Base-by-base conservation (phyloP, 2,113 vertebrate genomes). In the Daubentonia madagascariensis region DNA sequence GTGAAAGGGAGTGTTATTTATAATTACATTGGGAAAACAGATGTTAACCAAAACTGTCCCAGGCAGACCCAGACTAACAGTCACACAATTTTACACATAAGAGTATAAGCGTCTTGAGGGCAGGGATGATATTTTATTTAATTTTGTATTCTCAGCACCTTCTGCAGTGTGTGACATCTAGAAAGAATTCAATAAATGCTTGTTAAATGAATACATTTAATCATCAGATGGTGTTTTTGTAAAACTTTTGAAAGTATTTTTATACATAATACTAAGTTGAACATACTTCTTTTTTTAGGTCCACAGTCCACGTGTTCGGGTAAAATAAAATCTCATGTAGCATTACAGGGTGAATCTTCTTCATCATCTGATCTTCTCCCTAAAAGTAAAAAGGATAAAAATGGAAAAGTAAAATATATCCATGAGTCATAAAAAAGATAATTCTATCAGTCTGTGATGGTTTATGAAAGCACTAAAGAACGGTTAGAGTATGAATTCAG, bases 361-460 rank as follows among this genome's bases (percentile, higher is more conserved):
- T 81, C 35, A 40, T 67, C 88, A 85, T 97, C 68, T 90, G 40
- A 81, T 87, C 89, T 93, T 81, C 57, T 93, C 54, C 78, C 92
- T 92, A n/a, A 96, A 97, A 97, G 83, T 89, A 89, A 80, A 97
- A 35, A 85, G 13, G 52, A 85, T 81, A 81, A 97, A 96, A 90
- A 89, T 96, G 73, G 92, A 93, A 93, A 92, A 76, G 75, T 87
- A 86, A 94, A 96, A 85, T 95, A 54, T 13, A 96, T 61, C 37
- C n/a, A 52, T 95, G 87, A 96, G 52, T 94, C 89, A 81, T 54
- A 52, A 94, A 96, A 92, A 93, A 73, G 68, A 94, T 88, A 92
- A 96, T 97, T 94, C 84, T 95, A 80, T 97, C 75, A 61, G 65
- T 87, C 30, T 92, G 68, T 23, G 35, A 35, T 90, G 75, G 48